Evolutionary conservation across 2,888 invertebrate species (phyloP), one percentile per base, ranked within the genome.

Genomic region (Melitaea athalia): DNA sequence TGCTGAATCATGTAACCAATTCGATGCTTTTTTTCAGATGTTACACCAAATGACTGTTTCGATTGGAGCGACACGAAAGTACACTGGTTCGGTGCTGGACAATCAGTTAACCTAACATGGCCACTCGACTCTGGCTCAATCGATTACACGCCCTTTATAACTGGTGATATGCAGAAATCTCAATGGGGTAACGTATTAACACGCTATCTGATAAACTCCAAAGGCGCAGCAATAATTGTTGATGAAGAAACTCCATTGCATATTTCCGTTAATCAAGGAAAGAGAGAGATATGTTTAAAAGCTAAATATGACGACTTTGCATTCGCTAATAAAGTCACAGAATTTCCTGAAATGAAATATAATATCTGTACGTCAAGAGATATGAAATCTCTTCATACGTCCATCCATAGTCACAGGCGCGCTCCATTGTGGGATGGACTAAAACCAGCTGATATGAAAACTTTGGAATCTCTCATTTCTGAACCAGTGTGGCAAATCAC

Each of bases 401-500:
- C 95, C 2, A 94, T 97, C 82, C 96, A 96, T 0, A 96, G 96
- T 77, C 96, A 97, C 77, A 81, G 87, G 67, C 78, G 83, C 71
- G 87, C 91, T 0, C 95, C 96, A 0, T 82, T 97, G 0, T 97
- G 97, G 97, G 97, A 97, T 78, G 97, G 97, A 0, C 81, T 97
- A 0, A 97, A 96, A 76, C 95, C 96, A 42, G 95, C 95, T 59
- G 97, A 97, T 67, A 93, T 95, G 64, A 94, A 95, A 70, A 94
- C 95, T 0, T 93, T 97, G 64, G 95, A 96, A 74, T 95, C 96
- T 0, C 84, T 98, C 12, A 93, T 98, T 52, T 95, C 96, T 0
- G 97, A 97, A 82, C 98, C 98, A 0, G 95, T 98, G 0, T 98
- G 98, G 97, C 96, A 96, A 82, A 96, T 98, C 68, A 95, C 96